Evolutionary conservation across 2,797 vertebrate species (phyloP).

Genomic region (Naso thynnoides): DNA sequence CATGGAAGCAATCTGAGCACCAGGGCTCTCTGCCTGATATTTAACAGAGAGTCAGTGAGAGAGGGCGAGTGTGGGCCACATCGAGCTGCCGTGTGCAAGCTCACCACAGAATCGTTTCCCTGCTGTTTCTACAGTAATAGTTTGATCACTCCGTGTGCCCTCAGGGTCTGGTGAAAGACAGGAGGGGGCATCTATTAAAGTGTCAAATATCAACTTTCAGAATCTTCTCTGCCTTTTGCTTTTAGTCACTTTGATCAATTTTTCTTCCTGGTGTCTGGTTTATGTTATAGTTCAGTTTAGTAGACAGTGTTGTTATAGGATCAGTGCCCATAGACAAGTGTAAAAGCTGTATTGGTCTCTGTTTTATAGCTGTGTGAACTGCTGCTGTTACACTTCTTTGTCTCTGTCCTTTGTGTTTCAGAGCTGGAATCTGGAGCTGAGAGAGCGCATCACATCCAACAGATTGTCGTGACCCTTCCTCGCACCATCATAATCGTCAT

Average conservation of each 20-base stretch:
- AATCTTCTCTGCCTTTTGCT: constrained; percentile 24
- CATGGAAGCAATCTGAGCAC: constrained; percentile 73
- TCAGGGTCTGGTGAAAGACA: constrained; percentile 37
- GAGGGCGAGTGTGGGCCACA: constrained; percentile 45
- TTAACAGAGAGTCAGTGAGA: constrained; percentile 54
- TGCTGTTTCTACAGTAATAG: constrained; percentile 49
- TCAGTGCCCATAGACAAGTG: not conserved
- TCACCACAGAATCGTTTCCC: constrained; percentile 53
- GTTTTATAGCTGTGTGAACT: not conserved
- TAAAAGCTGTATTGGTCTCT: constrained; percentile 16
- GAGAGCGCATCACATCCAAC: constrained; percentile 95
- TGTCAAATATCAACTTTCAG: constrained; percentile 40
- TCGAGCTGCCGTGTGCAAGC: constrained; percentile 42
- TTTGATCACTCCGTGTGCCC: constrained; percentile 46
- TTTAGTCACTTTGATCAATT: constrained; percentile 16
- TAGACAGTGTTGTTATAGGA: constrained; percentile 11
- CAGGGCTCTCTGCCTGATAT: constrained; percentile 43
- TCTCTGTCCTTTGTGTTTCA: constrained; percentile 76
- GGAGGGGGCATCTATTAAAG: constrained; percentile 46
- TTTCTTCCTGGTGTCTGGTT: constrained; percentile 2
- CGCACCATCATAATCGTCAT: constrained; percentile 95
- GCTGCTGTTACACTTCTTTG: not conserved
- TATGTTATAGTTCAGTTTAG: constrained; percentile 22
- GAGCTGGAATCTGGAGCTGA: constrained; percentile 92
- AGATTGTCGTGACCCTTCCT: constrained; percentile 93